Percentiles rank a stretch among this genome's conserved stretches.
phyloP scores from a whole-genome alignment of 2,113 vertebrate genomes.

The Taurulus bubalis region DNA sequence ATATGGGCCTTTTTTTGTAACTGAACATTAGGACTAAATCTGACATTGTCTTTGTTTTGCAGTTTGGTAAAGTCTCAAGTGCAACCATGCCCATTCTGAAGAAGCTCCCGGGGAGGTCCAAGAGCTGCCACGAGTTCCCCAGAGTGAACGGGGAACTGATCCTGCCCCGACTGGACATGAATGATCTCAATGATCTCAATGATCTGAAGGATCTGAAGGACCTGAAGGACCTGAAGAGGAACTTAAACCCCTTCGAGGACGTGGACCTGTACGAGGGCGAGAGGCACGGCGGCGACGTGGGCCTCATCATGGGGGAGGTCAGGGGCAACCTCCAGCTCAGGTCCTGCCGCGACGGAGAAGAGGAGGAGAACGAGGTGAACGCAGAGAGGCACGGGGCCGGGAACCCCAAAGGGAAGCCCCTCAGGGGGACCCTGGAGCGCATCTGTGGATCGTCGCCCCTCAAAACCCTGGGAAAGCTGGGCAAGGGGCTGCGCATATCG shows the following conservation, averaged over 20 bases:
- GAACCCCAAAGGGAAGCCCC: constrained; percentile 77
- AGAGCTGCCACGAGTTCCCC: constrained; percentile 79
- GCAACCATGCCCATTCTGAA: constrained; percentile 89
- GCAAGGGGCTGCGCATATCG: constrained; percentile 83
- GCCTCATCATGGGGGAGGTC: constrained; percentile 74
- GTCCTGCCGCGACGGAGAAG: constrained; percentile 79
- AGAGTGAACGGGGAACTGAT: constrained; percentile 81
- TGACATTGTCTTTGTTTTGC: constrained; percentile 38
- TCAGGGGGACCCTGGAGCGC: constrained; percentile 87
- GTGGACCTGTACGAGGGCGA: constrained; percentile 75
- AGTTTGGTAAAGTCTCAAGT: constrained; percentile 56
- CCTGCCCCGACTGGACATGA: constrained; percentile 78
- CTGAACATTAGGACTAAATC: not conserved
- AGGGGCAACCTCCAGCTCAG: constrained; percentile 70
- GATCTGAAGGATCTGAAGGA: constrained; percentile 79
- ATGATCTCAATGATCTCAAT: constrained; percentile 59
- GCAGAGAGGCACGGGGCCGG: constrained; percentile 77
- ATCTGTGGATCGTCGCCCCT: constrained; percentile 88
- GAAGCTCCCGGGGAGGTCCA: constrained; percentile 83
- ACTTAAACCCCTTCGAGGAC: constrained; percentile 88
- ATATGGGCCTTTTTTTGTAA: not conserved
- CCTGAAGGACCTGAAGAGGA: constrained; percentile 77
- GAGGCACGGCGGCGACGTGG: constrained; percentile 71
- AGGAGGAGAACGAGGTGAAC: constrained; percentile 84
- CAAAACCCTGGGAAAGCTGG: constrained; percentile 86